Evolutionary conservation across 23 tunicate genomes (phyloP).

Genomic region (Halocynthia aurantium): DNA sequence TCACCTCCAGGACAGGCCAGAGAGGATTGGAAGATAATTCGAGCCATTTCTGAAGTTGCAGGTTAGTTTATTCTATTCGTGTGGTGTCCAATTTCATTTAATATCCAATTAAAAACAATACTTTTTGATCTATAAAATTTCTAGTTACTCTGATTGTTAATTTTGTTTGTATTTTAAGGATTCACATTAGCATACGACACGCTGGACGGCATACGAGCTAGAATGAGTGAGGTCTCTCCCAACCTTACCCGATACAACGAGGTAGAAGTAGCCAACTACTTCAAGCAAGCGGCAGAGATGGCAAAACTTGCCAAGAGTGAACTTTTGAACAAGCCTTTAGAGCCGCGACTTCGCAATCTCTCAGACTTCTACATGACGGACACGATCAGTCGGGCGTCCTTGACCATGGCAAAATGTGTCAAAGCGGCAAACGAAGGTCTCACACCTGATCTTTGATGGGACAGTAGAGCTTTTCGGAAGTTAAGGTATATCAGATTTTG

Average conservation of each 20-base stretch:
- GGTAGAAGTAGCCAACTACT: constrained; percentile 77
- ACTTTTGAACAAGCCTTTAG: constrained; percentile 38
- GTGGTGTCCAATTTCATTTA: not conserved
- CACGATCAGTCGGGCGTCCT: constrained; percentile 82
- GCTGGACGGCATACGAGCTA: constrained; percentile 68
- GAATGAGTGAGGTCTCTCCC: constrained; percentile 83
- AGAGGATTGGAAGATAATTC: constrained; percentile 99
- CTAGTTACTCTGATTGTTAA: too few relatives aligned
- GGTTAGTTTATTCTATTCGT: not conserved
- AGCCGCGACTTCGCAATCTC: constrained; percentile 40
- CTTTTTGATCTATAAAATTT: not conserved
- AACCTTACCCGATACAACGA: constrained; percentile 61
- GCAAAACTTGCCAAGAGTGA: constrained; percentile 55
- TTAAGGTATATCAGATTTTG: too few relatives aligned
- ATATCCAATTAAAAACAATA: not conserved
- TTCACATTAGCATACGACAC: constrained; percentile 78
- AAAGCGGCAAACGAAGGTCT: constrained; percentile 77
- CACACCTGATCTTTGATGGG: constrained; percentile 37
- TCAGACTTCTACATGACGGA: constrained; percentile 95
- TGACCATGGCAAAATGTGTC: constrained; percentile 99
- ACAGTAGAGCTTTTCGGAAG: too few relatives aligned
- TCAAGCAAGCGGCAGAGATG: constrained; percentile 76
- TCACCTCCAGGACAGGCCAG: constrained; percentile 95
- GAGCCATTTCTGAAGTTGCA: constrained; percentile 82
- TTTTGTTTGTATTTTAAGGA: constrained; percentile 1